Evolutionary conservation across 2,888 invertebrate species (phyloP), one percentile per base, ranked within the genome.

Genomic region (Lysandra bellargus): DNA sequence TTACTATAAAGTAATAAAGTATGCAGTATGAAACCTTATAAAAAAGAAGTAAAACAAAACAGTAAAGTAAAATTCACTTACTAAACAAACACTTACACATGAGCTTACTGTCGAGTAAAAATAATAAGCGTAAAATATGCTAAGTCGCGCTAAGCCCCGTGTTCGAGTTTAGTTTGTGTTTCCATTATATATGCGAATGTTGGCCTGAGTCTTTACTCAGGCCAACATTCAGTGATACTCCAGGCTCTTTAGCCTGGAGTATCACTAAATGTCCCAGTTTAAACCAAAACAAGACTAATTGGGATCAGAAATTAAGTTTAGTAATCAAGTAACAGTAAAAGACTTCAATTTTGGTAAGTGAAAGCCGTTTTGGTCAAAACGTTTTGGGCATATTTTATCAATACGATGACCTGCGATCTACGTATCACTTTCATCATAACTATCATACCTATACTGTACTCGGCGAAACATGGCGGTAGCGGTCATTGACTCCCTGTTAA

Each of bases 81-180:
- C 30, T 9, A 30, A 64, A 64, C 4, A 23, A n/a, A 61, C 61
- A 61, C 23, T 64, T 23, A 9, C 23, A 64, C 61, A 9, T 23
- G 23, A 60, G 60, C 64, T 64, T 30, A 69, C 61, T 23, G 33
- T 12, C 30, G 33, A 14, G 33, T 14, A 33, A 69, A 69, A 69
- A 69, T 69, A 69, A 69, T 69, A 69, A 69, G 69, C 5, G 69
- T 69, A 14, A 69, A 64, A 69, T 69, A 69, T 69, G 69, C 33
- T 69, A 69, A 69, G 69, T 69, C 69, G 69, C 33, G 12, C 30
- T 33, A 4, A 69, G 69, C 69, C 64, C 37, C 2, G 14, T 69
- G 69, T 64, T 64, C 23, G 9, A 69, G 69, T 69, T 69, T 37
- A 69, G 69, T 69, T 69, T 33, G 69, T 69, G 33, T 69, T 69